These are phyloP conservation scores for Monochamus saltuarius DNA, from an alignment of 1,140 invertebrate genomes.

Conservation along the genomic window DNA sequence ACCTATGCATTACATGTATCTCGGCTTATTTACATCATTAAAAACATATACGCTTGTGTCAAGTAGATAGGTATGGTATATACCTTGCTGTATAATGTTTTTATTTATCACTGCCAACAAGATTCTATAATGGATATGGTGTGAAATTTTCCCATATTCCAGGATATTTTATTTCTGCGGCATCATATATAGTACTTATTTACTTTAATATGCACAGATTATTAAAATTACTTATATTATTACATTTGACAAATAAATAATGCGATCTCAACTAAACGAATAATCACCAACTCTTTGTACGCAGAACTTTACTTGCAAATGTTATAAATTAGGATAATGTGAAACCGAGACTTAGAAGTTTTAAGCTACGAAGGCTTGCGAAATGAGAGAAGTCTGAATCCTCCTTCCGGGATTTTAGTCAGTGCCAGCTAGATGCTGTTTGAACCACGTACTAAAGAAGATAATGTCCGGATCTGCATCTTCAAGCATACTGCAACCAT, in stretches of 20 bases:
- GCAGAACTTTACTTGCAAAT: neutral
- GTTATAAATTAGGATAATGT: neutral
- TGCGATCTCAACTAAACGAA: neutral
- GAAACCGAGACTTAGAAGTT: constrained; percentile 18
- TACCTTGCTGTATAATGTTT: too few relatives aligned
- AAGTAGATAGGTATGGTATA: too few relatives aligned
- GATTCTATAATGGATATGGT: too few relatives aligned
- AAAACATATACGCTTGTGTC: too few relatives aligned
- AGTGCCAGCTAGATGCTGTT: constrained; percentile 17
- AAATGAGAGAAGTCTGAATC: constrained; percentile 26
- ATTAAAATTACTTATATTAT: too few relatives aligned
- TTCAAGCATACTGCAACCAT: constrained; percentile 35
- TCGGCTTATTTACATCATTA: too few relatives aligned
- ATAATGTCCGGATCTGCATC: constrained; percentile 38
- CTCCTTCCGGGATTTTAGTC: constrained; percentile 27
- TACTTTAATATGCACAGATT: too few relatives aligned
- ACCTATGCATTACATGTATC: too few relatives aligned
- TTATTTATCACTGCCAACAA: too few relatives aligned
- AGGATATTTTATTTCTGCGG: too few relatives aligned
- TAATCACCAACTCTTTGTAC: constrained; percentile 5
- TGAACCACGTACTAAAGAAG: constrained; percentile 33
- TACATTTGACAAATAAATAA: neutral
- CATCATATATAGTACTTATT: too few relatives aligned
- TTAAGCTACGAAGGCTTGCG: constrained; percentile 24
- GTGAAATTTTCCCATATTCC: too few relatives aligned